Base-by-base conservation (phyloP, 2,888 invertebrate species). In the Archips xylosteana region DNA sequence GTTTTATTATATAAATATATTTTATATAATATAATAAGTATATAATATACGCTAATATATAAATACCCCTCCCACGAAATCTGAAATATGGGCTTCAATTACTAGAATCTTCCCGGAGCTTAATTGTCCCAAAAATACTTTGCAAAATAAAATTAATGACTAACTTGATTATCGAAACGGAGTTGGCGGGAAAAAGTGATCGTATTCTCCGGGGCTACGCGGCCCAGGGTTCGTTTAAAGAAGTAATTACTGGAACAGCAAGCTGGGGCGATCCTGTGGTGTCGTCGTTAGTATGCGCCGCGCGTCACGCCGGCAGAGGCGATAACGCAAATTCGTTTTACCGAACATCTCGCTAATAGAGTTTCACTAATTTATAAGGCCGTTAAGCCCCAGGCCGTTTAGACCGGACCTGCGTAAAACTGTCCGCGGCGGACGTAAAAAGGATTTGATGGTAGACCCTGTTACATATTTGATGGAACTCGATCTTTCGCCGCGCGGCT, bases 251-350 rank as follows among this genome's bases (percentile, higher is more conserved):
- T 88, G 81, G 87, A 90, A 85, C 86, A 86, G 88, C 87, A 89
- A 92, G 88, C 92, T 89, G 80, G 86, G 87, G 82, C 85, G 86
- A 85, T 87, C 85, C 85, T 82, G 82, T 75, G 83, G 82, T 82
- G 82, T 81, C 82, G 83, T 80, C 85, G 88, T 94, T 92, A 92
- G 90, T 93, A 94, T 94, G 92, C 94, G 86, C 82, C 84, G 80
- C 87, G 87, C 89, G 91, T 86, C 82, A 82, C 81, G 82, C 85
- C 85, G 86, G 86, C 89, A 83, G 86, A 90, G 91, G 92, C 92
- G 94, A 94, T 94, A 94, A 94, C 92, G 91, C 92, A 93, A 94
- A 94, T 94, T 94, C 93, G 92, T 92, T 93, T 93, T 89, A 87
- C 85, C 89, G 91, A 93, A 91, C 92, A 92, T 94, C 92, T 89